A percentile compares a stretch with the other conserved stretches of the same genome.
Evolutionary conservation across 2,888 invertebrate species (phyloP).

Genomic region (Portevinia maculata): DNA sequence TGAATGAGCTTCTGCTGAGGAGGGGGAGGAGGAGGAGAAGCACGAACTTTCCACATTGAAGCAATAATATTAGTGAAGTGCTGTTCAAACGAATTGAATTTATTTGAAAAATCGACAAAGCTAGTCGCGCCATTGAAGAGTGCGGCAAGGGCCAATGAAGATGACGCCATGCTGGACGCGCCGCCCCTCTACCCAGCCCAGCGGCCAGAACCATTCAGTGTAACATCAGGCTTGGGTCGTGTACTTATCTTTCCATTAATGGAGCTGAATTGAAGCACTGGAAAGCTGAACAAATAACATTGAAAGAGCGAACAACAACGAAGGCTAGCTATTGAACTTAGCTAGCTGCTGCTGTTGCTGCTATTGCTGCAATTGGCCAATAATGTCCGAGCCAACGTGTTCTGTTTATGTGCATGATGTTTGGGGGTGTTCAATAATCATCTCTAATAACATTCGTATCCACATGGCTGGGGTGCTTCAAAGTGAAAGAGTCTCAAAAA

Average conservation of each 20-base stretch:
- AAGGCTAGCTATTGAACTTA: slow-evolving; percentile 67
- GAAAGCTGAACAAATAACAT: slow-evolving; percentile 72
- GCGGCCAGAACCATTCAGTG: slow-evolving; percentile 34
- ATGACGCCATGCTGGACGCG: slow-evolving; percentile 49
- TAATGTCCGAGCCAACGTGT: slow-evolving; percentile 55
- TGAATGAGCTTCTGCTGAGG: slow-evolving; percentile 39
- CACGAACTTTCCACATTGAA: slow-evolving; percentile 46
- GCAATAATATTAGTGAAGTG: slow-evolving; percentile 75
- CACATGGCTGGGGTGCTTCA: slow-evolving; percentile 60
- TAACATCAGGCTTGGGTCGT: slow-evolving; percentile 57
- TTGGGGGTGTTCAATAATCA: slow-evolving; percentile 64
- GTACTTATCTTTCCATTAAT: slow-evolving; percentile 73
- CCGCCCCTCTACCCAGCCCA: slow-evolving; percentile 19
- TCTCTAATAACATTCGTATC: slow-evolving; percentile 70
- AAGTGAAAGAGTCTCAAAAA: slow-evolving; percentile 53
- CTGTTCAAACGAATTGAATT: slow-evolving; percentile 75
- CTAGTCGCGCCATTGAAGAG: slow-evolving; percentile 63
- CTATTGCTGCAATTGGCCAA: slow-evolving; percentile 59
- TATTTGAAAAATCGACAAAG: slow-evolving; percentile 73
- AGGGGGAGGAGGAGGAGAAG: slow-evolving; percentile 9
- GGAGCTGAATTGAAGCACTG: slow-evolving; percentile 67
- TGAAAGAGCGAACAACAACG: slow-evolving; percentile 41
- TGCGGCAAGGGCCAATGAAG: slow-evolving; percentile 52
- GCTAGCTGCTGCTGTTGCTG: slow-evolving; percentile 41
- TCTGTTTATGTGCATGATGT: slow-evolving; percentile 9